These are phyloP conservation scores for Takifugu rubripes DNA, from an alignment of 2,797 vertebrate species.

Conservation along the genomic window DNA sequence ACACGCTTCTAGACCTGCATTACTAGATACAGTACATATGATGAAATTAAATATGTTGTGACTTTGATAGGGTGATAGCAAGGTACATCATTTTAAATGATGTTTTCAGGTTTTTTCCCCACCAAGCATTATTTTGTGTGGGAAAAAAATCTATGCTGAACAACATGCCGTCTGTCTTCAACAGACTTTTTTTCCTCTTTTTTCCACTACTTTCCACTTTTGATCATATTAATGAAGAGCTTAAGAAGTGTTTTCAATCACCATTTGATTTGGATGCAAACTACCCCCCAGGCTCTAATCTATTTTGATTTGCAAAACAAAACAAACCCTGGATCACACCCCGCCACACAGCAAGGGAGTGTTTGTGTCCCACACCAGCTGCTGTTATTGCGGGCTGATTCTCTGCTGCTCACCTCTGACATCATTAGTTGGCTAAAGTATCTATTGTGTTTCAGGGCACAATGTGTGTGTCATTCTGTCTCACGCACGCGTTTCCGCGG, in stretches of 20 bases:
- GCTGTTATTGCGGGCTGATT: neutral
- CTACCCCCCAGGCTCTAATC: neutral
- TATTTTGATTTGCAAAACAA: neutral
- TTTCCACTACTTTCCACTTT: too few relatives aligned
- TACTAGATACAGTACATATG: too few relatives aligned
- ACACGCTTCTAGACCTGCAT: too few relatives aligned
- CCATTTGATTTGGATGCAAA: neutral
- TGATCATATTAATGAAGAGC: too few relatives aligned
- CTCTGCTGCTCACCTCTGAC: constrained; percentile 13
- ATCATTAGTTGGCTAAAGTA: constrained; percentile 12
- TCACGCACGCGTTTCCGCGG: neutral
- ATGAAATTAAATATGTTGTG: too few relatives aligned
- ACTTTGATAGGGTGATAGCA: too few relatives aligned
- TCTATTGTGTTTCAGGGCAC: constrained; percentile 9
- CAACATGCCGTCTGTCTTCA: neutral
- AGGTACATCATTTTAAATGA: too few relatives aligned
- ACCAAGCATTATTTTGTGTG: too few relatives aligned
- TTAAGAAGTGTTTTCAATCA: neutral
- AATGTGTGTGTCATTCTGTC: neutral
- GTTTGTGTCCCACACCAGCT: constrained; percentile 4
- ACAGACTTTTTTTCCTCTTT: too few relatives aligned
- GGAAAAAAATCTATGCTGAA: too few relatives aligned
- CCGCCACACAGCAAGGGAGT: neutral
- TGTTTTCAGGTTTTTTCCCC: neutral
- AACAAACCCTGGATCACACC: neutral